Evolutionary conservation across 2,888 invertebrate species (phyloP).

Genomic region (Amiota minor): DNA sequence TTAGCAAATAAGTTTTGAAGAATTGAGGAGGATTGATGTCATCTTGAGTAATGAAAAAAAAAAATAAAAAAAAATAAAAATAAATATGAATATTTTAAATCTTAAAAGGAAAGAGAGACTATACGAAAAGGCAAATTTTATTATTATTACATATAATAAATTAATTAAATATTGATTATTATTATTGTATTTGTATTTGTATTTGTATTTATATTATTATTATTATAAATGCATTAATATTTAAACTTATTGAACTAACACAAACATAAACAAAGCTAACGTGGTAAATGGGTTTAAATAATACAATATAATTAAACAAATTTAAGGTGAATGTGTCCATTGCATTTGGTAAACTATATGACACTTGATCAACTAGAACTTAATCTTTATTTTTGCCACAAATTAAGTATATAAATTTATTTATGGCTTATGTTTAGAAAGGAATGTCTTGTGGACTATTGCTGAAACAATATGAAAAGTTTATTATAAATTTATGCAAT

Average conservation of each 20-base stretch:
- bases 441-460: too few species aligned
- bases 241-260: not conserved
- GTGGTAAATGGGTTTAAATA: too few species aligned
- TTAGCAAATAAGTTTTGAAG: conserved; percentile 68
- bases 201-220: conserved; percentile 3
- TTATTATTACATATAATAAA: conserved; percentile 34
- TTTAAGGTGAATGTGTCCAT: conserved; percentile 8
- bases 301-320: too few species aligned
- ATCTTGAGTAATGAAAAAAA: conserved; percentile 48
- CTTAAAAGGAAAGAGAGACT: conserved; percentile 37
- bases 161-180: conserved; percentile 4
- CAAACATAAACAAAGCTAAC: not conserved
- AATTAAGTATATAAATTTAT: too few species aligned
- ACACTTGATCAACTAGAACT: too few species aligned
- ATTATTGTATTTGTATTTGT: too few species aligned
- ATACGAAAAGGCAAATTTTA: conserved; percentile 16
- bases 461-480: too few species aligned
- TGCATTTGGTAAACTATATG: conserved; percentile 1
- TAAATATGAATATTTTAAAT: too few species aligned
- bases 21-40: conserved; percentile 47
- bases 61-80: conserved; percentile 31
- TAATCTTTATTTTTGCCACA: too few species aligned
- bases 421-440: too few species aligned
- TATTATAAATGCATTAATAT: too few species aligned
- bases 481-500: too few species aligned